A percentile compares a stretch with the other conserved stretches of the same genome.
Evolutionary conservation across 2,888 invertebrate genomes (phyloP).

Genomic region (Campoplex capitator): DNA sequence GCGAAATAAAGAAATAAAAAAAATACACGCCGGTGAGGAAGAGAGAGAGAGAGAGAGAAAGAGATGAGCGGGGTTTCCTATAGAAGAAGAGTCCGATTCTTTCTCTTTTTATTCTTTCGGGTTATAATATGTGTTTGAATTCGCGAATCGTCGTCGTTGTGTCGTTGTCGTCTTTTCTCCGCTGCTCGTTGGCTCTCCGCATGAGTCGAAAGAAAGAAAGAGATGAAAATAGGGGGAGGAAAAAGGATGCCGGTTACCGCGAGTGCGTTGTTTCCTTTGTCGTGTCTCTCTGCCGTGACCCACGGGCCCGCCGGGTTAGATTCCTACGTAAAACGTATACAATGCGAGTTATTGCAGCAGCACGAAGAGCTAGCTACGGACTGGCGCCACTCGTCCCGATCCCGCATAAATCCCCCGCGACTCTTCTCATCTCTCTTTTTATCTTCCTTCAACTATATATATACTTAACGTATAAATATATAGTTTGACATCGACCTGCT

Average conservation of each 20-base stretch:
- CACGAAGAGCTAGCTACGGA: conserved; percentile 76
- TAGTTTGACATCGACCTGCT: background rate
- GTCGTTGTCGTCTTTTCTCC: conserved; percentile 46
- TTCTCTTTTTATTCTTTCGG: conserved; percentile 16
- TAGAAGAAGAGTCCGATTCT: conserved; percentile 41
- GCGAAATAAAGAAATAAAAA: conserved; percentile 35
- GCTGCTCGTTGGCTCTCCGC: background rate
- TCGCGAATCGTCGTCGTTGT: conserved; percentile 59
- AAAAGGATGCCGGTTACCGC: conserved; percentile 64
- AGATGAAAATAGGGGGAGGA: background rate
- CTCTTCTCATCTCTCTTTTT: conserved; percentile 17
- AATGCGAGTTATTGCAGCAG: conserved; percentile 84
- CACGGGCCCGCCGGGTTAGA: conserved; percentile 83
- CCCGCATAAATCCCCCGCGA: conserved; percentile 79
- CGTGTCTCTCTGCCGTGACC: conserved; percentile 81
- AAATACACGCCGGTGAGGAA: background rate
- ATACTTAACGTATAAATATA: background rate
- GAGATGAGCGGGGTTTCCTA: conserved; percentile 23
- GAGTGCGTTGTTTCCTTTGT: conserved; percentile 72
- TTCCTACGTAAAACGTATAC: conserved; percentile 83
- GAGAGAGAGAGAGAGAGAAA: background rate
- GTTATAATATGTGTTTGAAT: conserved; percentile 60
- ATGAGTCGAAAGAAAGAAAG: background rate
- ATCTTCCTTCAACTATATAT: conserved; percentile 21
- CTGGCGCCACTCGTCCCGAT: conserved; percentile 82